These are phyloP conservation scores for Xiphophorus maculatus DNA, from an alignment of 2,113 vertebrate genomes.

Conservation along the genomic window DNA sequence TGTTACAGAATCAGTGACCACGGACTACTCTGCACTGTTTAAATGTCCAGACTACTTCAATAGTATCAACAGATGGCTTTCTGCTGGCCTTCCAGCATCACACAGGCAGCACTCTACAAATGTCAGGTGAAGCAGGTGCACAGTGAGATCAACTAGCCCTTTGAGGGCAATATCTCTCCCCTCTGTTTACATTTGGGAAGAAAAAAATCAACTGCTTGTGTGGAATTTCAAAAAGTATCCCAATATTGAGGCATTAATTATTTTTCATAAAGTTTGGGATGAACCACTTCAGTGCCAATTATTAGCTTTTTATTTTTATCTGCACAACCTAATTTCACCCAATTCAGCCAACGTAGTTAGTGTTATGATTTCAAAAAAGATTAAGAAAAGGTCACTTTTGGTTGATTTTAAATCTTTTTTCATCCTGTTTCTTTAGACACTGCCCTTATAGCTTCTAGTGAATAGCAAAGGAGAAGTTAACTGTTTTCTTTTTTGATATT, in stretches of 20 bases:
- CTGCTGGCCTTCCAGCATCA: constrained; percentile 24
- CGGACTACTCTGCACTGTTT: neutral
- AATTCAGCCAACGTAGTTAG: neutral
- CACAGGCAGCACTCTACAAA: constrained; percentile 35
- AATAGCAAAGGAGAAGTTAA: neutral
- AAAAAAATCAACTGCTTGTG: constrained; percentile 12
- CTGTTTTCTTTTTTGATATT: neutral
- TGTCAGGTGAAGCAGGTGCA: constrained; percentile 41
- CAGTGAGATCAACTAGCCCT: constrained; percentile 4
- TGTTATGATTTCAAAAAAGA: too few relatives aligned
- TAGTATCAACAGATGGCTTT: constrained; percentile 35
- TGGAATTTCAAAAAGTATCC: neutral
- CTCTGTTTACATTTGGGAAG: constrained; percentile 8
- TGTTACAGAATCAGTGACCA: neutral
- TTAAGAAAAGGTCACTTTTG: neutral
- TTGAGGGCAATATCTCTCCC: constrained; percentile 11
- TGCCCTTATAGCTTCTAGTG: neutral
- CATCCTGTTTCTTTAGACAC: neutral
- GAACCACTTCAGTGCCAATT: neutral
- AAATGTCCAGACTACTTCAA: neutral
- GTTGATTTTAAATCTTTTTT: neutral
- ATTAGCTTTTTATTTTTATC: too few relatives aligned
- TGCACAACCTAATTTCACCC: too few relatives aligned
- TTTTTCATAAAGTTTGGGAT: neutral
- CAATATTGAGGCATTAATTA: neutral